These are phyloP conservation scores for Sebastes diploproa DNA, from an alignment of 2,797 vertebrate genomes.

Conservation along the genomic window DNA sequence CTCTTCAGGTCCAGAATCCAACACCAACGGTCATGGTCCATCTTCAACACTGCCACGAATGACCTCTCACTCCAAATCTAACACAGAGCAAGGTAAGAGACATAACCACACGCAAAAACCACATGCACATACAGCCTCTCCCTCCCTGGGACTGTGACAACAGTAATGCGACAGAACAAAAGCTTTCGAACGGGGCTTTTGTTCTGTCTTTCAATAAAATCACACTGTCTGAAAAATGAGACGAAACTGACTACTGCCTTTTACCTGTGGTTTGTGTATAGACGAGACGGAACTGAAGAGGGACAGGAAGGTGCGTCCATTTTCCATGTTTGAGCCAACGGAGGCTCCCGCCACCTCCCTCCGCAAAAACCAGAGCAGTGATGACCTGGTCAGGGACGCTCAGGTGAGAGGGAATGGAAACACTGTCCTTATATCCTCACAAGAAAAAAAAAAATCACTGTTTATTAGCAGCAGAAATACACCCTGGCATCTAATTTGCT, in stretches of 20 bases:
- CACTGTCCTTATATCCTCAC: background rate
- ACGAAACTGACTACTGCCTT: slow-evolving; percentile 2
- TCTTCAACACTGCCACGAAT: slow-evolving; percentile 81
- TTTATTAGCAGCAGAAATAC: background rate
- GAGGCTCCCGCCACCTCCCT: slow-evolving; percentile 82
- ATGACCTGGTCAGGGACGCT: slow-evolving; percentile 91
- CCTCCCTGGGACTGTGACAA: background rate
- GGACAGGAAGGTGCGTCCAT: slow-evolving; percentile 90
- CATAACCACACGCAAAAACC: background rate
- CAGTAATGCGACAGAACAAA: background rate
- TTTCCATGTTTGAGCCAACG: slow-evolving; percentile 93
- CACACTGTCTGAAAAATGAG: background rate
- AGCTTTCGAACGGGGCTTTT: background rate
- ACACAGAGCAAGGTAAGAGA: slow-evolving; percentile 72
- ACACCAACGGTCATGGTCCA: slow-evolving; percentile 63
- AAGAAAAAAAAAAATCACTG: background rate
- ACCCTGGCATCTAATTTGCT: background rate
- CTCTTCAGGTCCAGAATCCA: slow-evolving; percentile 61
- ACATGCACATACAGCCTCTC: background rate
- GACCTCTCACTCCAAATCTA: slow-evolving; percentile 66
- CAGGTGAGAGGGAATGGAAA: slow-evolving; percentile 80
- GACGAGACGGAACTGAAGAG: slow-evolving; percentile 87
- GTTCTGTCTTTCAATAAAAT: background rate
- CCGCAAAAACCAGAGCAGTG: slow-evolving; percentile 96
- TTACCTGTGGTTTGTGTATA: slow-evolving; percentile 43